Conservation (phyloP, 2,888 invertebrate genomes). For the Athalia cordata region DNA sequence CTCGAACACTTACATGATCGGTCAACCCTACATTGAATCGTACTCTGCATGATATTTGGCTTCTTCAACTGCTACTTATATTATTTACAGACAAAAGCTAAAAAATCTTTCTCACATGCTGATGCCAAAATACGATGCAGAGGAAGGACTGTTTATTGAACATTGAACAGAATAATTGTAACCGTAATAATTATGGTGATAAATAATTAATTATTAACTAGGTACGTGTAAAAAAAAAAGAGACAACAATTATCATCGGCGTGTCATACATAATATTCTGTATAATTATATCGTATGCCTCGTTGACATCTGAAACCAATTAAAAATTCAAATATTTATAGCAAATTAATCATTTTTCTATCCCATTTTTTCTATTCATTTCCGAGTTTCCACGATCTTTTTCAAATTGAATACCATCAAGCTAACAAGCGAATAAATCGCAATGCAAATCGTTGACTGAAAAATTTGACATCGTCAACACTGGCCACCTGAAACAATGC, state of each 20-base stretch:
- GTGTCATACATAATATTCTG: neutral
- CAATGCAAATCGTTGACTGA: no score
- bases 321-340: slow-evolving; percentile 37
- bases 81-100: neutral
- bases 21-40: no score
- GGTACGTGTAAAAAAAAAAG: slow-evolving; percentile 24
- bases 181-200: slow-evolving; percentile 8
- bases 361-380: neutral
- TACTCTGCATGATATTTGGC: no score
- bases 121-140: slow-evolving; percentile 32
- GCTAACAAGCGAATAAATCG: no score
- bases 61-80: no score
- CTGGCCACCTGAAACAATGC: no score
- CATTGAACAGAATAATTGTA: slow-evolving; percentile 9
- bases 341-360: neutral
- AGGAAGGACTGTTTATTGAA: slow-evolving; percentile 32
- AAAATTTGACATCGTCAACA: no score
- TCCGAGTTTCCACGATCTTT: no score
- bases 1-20: no score
- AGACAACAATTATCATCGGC: neutral
- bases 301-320: slow-evolving; percentile 33
- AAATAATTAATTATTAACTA: slow-evolving; percentile 24
- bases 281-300: slow-evolving; percentile 20
- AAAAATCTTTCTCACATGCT: neutral
- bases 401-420: no score